A percentile compares a stretch with the other conserved stretches of the same genome.
These are phyloP conservation scores for Leucophora obtusa DNA, from an alignment of 2,888 invertebrate genomes.

Conservation along the genomic window DNA sequence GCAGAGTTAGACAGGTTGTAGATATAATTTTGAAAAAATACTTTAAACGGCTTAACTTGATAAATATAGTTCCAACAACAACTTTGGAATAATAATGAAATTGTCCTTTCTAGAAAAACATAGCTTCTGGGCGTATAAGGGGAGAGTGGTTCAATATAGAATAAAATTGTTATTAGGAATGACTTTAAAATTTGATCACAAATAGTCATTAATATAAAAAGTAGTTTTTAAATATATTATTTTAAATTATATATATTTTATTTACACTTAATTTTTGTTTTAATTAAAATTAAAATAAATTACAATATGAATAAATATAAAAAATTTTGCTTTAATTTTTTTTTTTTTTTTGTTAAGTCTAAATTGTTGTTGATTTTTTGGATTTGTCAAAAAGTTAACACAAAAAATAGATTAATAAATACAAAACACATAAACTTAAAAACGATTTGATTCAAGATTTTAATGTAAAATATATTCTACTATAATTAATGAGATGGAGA, in stretches of 20 bases:
- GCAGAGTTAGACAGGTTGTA: too few species aligned
- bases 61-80: too few species aligned
- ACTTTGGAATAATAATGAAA: too few species aligned
- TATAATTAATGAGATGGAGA: constrained; percentile 45
- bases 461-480: constrained; percentile 22
- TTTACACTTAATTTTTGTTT: constrained; percentile 42
- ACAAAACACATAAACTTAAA: constrained; percentile 36
- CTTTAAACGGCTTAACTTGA: too few species aligned
- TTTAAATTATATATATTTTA: constrained; percentile 27
- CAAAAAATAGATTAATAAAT: constrained; percentile 47
- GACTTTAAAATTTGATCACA: too few species aligned
- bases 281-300: constrained; percentile 59
- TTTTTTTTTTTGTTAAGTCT: constrained; percentile 26
- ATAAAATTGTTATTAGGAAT: too few species aligned
- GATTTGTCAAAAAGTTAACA: constrained; percentile 14
- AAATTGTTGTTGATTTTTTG: constrained; percentile 19
- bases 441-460: constrained; percentile 20
- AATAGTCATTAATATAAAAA: too few species aligned
- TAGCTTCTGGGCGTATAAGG: too few species aligned
- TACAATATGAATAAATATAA: constrained; percentile 58
- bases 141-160: too few species aligned
- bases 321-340: constrained; percentile 16
- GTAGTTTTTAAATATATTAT: too few species aligned
- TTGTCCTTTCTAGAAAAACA: too few species aligned
- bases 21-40: too few species aligned